Conservation (phyloP, 2,113 vertebrate genomes). For the Marcusenius ussheri region DNA sequence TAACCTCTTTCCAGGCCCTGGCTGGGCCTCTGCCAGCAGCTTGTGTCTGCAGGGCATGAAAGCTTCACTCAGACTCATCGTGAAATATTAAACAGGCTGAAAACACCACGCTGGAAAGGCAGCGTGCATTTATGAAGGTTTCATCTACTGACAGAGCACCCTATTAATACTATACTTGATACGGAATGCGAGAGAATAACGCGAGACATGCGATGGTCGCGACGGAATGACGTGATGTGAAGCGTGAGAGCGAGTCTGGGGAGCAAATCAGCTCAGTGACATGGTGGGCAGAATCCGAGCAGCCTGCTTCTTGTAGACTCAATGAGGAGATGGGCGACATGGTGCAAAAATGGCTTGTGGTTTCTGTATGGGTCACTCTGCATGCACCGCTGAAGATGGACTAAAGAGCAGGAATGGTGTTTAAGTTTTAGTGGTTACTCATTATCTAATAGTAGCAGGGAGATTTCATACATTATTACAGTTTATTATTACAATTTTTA, state of each 20-base stretch:
- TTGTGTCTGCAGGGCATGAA: constrained; percentile 18
- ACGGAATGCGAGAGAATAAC: not conserved
- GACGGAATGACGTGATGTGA: not conserved
- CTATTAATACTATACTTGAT: not conserved
- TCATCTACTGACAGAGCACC: not conserved
- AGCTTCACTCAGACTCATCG: constrained; percentile 20
- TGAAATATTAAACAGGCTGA: constrained; percentile 29
- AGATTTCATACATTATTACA: not conserved
- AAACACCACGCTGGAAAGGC: not conserved
- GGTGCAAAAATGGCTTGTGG: not conserved
- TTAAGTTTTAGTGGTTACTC: not conserved
- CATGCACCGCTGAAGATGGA: not conserved
- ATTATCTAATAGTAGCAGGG: not conserved
- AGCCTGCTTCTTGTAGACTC: not conserved
- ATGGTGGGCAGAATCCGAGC: not conserved
- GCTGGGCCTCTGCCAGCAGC: constrained; percentile 13
- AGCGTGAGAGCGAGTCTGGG: not conserved
- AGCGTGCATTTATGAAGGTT: not conserved
- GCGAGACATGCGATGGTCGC: not conserved
- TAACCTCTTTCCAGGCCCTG: constrained; percentile 3
- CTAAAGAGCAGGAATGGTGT: not conserved
- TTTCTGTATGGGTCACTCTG: not conserved
- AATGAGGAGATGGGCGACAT: not conserved
- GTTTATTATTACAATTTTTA: not conserved
- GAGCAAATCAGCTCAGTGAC: not conserved